These are phyloP conservation scores for Macrosiphum euphorbiae DNA, from an alignment of 2,888 invertebrate species.

Conservation along the genomic window DNA sequence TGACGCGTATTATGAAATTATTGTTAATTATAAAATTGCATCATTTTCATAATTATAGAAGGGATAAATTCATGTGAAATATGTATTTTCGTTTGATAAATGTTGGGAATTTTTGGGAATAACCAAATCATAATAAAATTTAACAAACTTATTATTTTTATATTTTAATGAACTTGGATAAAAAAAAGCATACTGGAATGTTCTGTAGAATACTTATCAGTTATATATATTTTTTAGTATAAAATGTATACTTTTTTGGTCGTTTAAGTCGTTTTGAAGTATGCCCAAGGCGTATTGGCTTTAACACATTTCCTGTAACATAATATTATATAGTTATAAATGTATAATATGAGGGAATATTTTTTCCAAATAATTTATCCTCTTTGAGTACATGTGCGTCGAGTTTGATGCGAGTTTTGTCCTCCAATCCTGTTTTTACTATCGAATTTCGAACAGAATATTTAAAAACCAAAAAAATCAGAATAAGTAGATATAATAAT, in stretches of 20 bases:
- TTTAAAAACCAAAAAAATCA: neutral
- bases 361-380: neutral
- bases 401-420: neutral
- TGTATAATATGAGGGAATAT: neutral
- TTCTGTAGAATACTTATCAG: neutral
- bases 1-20: too few species aligned
- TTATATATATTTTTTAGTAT: neutral
- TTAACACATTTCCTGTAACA: neutral
- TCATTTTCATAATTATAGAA: too few species aligned
- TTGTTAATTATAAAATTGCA: neutral
- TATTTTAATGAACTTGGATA: neutral
- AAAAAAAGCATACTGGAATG: neutral
- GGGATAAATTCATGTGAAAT: too few species aligned
- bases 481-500: neutral
- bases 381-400: neutral
- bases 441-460: neutral
- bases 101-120: neutral
- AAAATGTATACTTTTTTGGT: neutral
- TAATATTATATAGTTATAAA: too few species aligned
- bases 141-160: neutral
- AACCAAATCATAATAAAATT: neutral
- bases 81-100: too few species aligned
- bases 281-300: neutral
- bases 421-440: neutral
- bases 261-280: neutral